phyloP scores from a whole-genome alignment of 2,113 vertebrate genomes.

The Sylvietta virens region DNA sequence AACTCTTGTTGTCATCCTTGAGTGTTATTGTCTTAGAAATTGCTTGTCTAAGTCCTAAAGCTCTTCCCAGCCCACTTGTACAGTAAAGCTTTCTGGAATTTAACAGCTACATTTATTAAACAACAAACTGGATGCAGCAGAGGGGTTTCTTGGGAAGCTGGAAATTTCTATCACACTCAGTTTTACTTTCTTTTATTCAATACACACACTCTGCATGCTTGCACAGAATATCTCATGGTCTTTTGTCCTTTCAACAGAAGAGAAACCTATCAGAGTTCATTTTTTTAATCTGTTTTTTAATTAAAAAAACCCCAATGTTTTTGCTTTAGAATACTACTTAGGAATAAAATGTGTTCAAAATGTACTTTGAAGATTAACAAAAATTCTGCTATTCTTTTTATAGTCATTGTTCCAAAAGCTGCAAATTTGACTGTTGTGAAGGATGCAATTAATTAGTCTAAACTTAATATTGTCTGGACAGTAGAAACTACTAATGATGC shows the following conservation, averaged over 20 bases:
- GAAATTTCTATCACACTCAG: not conserved
- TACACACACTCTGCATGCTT: not conserved
- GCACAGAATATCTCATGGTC: not conserved
- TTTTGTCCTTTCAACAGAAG: not conserved
- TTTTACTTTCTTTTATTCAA: not conserved
- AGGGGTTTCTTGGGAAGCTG: not conserved
- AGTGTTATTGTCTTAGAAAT: not conserved
- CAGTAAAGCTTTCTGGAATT: not conserved
- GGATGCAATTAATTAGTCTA: not conserved
- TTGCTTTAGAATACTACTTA: not conserved
- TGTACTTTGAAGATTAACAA: not conserved
- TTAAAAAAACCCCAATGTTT: accelerated
- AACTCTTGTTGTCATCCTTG: not conserved
- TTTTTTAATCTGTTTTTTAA: not conserved
- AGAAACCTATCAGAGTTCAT: not conserved
- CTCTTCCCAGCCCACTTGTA: not conserved
- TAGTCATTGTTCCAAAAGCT: not conserved
- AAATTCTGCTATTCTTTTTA: not conserved
- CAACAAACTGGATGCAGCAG: not conserved
- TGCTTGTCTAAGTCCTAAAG: not conserved
- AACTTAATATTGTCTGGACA: not conserved
- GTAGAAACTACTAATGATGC: not conserved
- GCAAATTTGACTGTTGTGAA: not conserved
- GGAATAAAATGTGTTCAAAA: not conserved
- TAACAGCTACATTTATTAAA: not conserved